These are phyloP conservation scores for Idaea biselata DNA, from an alignment of 2,888 invertebrate species.

Conservation along the genomic window DNA sequence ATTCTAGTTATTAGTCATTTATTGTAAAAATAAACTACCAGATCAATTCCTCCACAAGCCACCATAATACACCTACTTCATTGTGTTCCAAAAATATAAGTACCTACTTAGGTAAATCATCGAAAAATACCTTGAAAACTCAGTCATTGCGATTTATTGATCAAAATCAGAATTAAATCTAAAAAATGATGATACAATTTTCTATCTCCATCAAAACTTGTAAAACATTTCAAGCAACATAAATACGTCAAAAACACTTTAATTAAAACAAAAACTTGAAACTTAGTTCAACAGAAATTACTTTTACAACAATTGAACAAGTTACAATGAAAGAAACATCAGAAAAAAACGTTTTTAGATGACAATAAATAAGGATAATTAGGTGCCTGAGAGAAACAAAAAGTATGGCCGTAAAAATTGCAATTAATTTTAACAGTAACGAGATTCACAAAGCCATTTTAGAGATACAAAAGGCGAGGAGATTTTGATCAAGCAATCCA, in stretches of 20 bases:
- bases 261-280: not conserved
- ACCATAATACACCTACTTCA: no score
- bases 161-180: not conserved
- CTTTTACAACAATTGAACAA: not conserved
- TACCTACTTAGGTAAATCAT: no score
- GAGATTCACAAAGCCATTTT: slow-evolving; percentile 37
- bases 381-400: slow-evolving; percentile 9
- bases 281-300: not conserved
- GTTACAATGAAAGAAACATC: slow-evolving; percentile 1
- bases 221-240: not conserved
- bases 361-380: slow-evolving; percentile 1
- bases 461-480: slow-evolving; percentile 38
- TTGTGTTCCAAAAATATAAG: no score
- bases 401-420: slow-evolving; percentile 36
- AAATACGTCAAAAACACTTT: slow-evolving; percentile 1
- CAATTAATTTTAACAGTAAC: slow-evolving; percentile 61
- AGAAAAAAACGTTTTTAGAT: not conserved
- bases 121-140: no score
- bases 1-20: no score
- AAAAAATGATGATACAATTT: not conserved
- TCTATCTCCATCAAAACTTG: not conserved
- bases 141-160: not conserved
- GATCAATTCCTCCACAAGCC: no score
- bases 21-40: no score
- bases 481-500: not conserved